These are phyloP conservation scores for Diloba caeruleocephala DNA, from an alignment of 2,888 invertebrate species.

Conservation along the genomic window DNA sequence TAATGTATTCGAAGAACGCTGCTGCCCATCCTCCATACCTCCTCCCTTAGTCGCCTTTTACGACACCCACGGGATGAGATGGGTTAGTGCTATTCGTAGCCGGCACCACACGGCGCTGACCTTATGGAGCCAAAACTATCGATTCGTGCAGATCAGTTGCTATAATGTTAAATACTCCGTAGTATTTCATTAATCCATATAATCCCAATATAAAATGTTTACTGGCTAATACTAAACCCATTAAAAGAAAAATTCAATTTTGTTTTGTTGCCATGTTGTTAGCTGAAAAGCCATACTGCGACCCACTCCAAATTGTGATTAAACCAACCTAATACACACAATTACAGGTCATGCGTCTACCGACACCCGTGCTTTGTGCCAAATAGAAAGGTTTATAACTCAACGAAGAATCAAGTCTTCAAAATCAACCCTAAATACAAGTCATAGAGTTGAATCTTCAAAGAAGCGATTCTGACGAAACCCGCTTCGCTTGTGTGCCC, in stretches of 20 bases:
- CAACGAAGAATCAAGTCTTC: slow-evolving; percentile 33
- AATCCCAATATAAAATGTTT: neutral
- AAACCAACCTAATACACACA: slow-evolving; percentile 89
- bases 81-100: too few relatives aligned
- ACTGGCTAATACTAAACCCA: slow-evolving; percentile 34
- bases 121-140: slow-evolving; percentile 33
- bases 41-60: too few relatives aligned
- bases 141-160: too few relatives aligned
- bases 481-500: slow-evolving; percentile 80
- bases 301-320: slow-evolving; percentile 89
- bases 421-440: slow-evolving; percentile 38
- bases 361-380: slow-evolving; percentile 72
- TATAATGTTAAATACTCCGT: too few relatives aligned
- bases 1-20: too few relatives aligned
- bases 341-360: slow-evolving; percentile 88
- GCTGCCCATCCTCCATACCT: too few relatives aligned
- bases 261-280: slow-evolving; percentile 78
- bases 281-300: slow-evolving; percentile 85
- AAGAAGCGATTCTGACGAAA: slow-evolving; percentile 56
- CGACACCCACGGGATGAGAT: too few relatives aligned
- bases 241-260: slow-evolving; percentile 73
- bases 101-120: too few relatives aligned
- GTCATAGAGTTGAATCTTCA: slow-evolving; percentile 48
- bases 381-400: slow-evolving; percentile 62
- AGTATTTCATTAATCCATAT: too few relatives aligned